Base-by-base conservation (phyloP, 2,113 vertebrate species). In the Dermatemys mawii region DNA sequence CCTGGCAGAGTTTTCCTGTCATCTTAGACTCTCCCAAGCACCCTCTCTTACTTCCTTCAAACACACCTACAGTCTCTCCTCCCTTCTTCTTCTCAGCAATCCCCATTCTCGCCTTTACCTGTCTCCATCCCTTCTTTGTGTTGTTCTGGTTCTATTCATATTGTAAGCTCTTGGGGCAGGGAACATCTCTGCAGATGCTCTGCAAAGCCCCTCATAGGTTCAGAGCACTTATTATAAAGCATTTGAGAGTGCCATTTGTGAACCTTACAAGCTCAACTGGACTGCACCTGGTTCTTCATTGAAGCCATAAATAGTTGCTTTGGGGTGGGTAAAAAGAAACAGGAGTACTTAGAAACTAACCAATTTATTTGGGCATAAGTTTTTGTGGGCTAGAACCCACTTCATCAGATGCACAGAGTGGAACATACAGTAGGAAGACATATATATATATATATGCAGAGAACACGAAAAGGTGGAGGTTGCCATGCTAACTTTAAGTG, bases 251-350 rank as follows among this genome's bases (percentile, higher is more conserved):
- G 41, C 38, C 84, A 4, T 44, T 75, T 26, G 2, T 82, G 87
- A 93, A 11, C 83, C 81, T 90, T 92, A 44, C n/a, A 12, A 93
- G 84, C 84, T 75, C 90, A 93, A 90, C 87, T 96, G 92, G 63
- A 32, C 44, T 50, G 49, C 94, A 90, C 76, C 84, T 96, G 93
- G 38, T 53, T 89, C 83, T 94, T 67, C 81, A 89, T 32, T 50
- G 55, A 89, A 92, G 84, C 84, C 49, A 91, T 75, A 82, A 84
- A 32, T 92, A 84, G 17, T 81, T 93, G 87, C 50, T 84, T 63
- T 83, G 44, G 63, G 81, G 63, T 90, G 63, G 32, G 94, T 96
- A n/a, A n/a, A n/a, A n/a, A n/a, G n/a, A n/a, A n/a, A n/a, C n/a
- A n/a, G n/a, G n/a, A n/a, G n/a, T n/a, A n/a, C n/a, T n/a, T n/a